These are phyloP conservation scores for Euclidia mi DNA, from an alignment of 2,888 invertebrate genomes.

Conservation along the genomic window DNA sequence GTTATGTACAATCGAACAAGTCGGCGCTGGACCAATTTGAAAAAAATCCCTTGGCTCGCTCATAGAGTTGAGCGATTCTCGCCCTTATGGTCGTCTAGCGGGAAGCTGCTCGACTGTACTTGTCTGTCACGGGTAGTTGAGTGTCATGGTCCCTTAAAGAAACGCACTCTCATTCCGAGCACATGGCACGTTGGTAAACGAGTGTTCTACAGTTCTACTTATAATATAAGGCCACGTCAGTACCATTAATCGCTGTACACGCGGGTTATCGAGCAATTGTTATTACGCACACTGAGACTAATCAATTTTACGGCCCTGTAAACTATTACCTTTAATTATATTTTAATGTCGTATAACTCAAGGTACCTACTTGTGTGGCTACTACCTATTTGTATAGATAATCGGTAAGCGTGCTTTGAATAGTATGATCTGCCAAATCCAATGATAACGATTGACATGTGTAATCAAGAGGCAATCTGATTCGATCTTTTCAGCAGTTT, in stretches of 20 bases:
- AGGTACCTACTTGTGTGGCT: not conserved
- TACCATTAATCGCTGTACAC: conserved; percentile 6
- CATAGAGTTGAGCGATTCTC: too few relatives aligned
- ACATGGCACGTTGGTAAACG: not conserved
- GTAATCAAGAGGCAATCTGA: too few relatives aligned
- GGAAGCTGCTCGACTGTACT: too few relatives aligned
- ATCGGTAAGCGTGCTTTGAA: not conserved
- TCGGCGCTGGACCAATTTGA: too few relatives aligned
- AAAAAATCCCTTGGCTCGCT: too few relatives aligned
- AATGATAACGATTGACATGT: not conserved
- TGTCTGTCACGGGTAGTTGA: too few relatives aligned
- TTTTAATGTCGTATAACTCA: conserved; percentile 18
- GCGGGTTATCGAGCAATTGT: conserved; percentile 10
- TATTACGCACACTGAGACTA: conserved; percentile 18
- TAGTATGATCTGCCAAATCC: not conserved
- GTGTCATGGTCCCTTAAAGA: too few relatives aligned
- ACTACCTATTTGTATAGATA: not conserved
- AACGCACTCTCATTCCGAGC: not conserved
- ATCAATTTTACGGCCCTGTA: conserved; percentile 33
- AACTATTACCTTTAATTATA: conserved; percentile 34
- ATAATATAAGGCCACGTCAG: conserved; percentile 16
- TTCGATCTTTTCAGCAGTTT: too few relatives aligned
- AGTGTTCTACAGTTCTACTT: not conserved
- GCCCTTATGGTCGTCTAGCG: too few relatives aligned
- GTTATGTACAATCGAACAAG: too few relatives aligned